Base-by-base conservation (phyloP, 2,113 vertebrate species). In the Marmota flaviventris region DNA sequence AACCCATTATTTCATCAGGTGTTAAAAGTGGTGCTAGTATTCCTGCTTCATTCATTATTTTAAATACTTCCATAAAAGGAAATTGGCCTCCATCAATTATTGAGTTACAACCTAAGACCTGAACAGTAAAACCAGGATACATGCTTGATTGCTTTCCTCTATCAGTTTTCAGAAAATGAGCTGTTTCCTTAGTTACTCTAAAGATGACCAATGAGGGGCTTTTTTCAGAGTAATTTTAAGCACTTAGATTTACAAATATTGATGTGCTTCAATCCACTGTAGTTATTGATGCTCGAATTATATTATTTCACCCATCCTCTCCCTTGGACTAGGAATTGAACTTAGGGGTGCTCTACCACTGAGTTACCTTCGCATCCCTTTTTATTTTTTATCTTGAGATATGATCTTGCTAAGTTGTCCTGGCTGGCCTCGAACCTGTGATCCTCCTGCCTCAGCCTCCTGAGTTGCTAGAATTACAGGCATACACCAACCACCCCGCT, bases 31-130 rank as follows among this genome's bases (percentile, higher is more conserved):
- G 8, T 20, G 8, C 70, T 77, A 29, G 27, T 39, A 78, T 78
- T 70, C 12, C 17, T 65, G 24, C 32, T 39, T 90, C 56, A n/a
- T 69, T 61, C 45, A 25, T 45, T 75, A 78, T 82, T 10, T 86
- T 58, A 37, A 92, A 56, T 89, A 45, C 37, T 79, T 92, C 75
- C n/a, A 85, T 70, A 45, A 34, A 79, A 81, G 78, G 58, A 92
- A 51, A 89, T 85, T 70, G 53, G 27, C 42, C 24, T 7, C 81
- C n/a, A 58, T 79, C 70, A 73, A 25, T 84, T 39, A 77, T 95
- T 78, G 53, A 73, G 25, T 32, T 58, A 58, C 16, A 45, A 63
- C 61, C 22, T 70, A 63, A 45, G 18, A 42, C 61, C 29, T 53
- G 12, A 48, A 53, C 2, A 65, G 22, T 75, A 53, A 51, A 70